These are phyloP conservation scores for Notiomystis cincta DNA, from an alignment of 2,113 vertebrate species.

Conservation along the genomic window DNA sequence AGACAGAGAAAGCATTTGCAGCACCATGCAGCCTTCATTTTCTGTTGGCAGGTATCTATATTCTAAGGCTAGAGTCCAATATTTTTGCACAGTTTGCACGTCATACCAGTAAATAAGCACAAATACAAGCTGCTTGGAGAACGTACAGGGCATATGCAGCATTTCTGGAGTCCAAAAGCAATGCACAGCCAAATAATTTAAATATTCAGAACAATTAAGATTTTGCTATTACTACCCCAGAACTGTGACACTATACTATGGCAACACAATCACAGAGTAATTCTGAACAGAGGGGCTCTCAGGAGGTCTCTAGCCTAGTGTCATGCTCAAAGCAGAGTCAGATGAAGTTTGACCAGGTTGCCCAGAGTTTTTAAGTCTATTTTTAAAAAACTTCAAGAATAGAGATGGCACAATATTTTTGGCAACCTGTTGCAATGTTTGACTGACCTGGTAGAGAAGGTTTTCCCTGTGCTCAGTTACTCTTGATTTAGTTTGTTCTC, in stretches of 20 bases:
- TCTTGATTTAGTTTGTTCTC: not conserved
- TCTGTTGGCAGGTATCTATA: conserved; percentile 59
- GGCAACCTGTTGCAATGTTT: not conserved
- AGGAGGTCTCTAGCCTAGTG: not conserved
- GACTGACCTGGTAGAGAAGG: not conserved
- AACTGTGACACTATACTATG: not conserved
- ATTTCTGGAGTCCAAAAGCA: conserved; percentile 32
- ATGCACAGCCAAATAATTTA: conserved; percentile 4
- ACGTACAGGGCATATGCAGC: conserved; percentile 7
- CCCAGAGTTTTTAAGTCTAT: not conserved
- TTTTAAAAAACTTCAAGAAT: not conserved
- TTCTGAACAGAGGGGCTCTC: not conserved
- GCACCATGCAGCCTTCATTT: conserved; percentile 46
- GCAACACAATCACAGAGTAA: not conserved
- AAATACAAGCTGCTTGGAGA: conserved; percentile 62
- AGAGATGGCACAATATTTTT: not conserved
- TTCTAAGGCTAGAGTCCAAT: conserved; percentile 34
- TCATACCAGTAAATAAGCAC: conserved; percentile 59
- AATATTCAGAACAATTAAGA: conserved; percentile 24
- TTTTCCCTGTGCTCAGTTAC: not conserved
- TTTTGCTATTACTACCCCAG: not conserved
- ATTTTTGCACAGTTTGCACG: conserved; percentile 60
- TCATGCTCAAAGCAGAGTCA: not conserved
- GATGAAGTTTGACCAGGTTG: not conserved
- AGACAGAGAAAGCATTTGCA: conserved; percentile 48